These are phyloP conservation scores for Ochotona curzoniae DNA, from an alignment of 2,113 vertebrate genomes.

Conservation along the genomic window DNA sequence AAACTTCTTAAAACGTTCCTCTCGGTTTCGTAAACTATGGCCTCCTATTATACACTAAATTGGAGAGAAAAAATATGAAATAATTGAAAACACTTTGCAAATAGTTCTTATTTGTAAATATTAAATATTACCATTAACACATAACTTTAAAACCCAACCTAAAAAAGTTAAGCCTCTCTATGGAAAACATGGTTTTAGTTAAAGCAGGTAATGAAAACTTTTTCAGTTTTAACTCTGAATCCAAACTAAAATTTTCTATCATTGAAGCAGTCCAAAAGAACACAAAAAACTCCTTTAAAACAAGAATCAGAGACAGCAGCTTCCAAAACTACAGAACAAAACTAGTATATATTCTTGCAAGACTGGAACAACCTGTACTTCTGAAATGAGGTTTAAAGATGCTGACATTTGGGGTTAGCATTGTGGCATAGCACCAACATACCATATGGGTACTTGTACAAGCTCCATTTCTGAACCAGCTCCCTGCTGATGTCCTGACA, in stretches of 20 bases:
- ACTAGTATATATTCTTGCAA: neutral
- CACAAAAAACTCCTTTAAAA: neutral
- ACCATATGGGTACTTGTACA: no score
- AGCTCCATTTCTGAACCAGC: no score
- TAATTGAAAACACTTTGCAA: constrained; percentile 33
- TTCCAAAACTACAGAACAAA: neutral
- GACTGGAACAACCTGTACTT: neutral
- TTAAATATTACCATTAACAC: constrained; percentile 40
- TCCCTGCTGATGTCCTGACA: no score
- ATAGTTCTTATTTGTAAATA: neutral
- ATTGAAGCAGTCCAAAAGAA: neutral
- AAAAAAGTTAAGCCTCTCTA: neutral
- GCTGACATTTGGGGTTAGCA: neutral
- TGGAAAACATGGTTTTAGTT: neutral
- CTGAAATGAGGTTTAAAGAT: neutral
- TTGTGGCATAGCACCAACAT: no score
- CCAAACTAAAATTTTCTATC: neutral
- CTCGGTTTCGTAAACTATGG: constrained; percentile 87
- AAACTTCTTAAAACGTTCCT: constrained; percentile 86
- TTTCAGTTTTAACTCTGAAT: neutral
- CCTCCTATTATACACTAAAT: constrained; percentile 84
- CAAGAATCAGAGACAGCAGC: neutral
- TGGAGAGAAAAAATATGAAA: constrained; percentile 35
- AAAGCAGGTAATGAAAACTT: neutral
- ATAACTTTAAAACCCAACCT: constrained; percentile 5